Evolutionary conservation across 2,888 invertebrate genomes (phyloP).

Genomic region (Acanthococcus lagerstroemiae): DNA sequence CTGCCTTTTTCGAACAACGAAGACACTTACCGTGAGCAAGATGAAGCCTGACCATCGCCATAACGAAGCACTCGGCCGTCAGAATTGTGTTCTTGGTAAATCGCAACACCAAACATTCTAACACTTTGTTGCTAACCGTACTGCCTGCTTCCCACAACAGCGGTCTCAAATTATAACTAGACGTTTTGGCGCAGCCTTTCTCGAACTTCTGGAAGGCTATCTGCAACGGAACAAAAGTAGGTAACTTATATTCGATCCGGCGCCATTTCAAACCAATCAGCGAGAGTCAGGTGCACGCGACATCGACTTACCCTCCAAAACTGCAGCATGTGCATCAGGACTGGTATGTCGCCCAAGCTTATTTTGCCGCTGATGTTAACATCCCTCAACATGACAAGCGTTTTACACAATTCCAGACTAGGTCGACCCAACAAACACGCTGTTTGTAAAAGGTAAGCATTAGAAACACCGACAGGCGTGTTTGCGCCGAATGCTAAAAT

Average conservation of each 20-base stretch:
- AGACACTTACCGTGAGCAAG: conserved; percentile 50
- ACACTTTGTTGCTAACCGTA: conserved; percentile 63
- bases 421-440: conserved; percentile 51
- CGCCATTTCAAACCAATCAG: neutral
- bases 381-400: conserved; percentile 58
- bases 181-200: conserved; percentile 48
- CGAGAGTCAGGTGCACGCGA: neutral
- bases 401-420: conserved; percentile 55
- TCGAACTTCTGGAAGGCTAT: conserved; percentile 53
- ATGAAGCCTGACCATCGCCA: conserved; percentile 55
- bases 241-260: neutral
- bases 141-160: conserved; percentile 59
- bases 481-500: neutral
- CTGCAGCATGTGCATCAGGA: conserved; percentile 53
- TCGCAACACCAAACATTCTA: conserved; percentile 58
- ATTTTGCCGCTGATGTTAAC: conserved; percentile 54
- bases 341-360: conserved; percentile 50
- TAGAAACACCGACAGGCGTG: neutral
- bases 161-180: conserved; percentile 54
- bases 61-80: conserved; percentile 52
- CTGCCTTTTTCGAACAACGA: too few species aligned
- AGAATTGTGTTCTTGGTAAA: conserved; percentile 52
- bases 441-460: conserved; percentile 32
- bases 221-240: conserved; percentile 40
- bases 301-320: conserved; percentile 50